Evolutionary conservation across 2,888 invertebrate species (phyloP).

Genomic region (Lymantria monacha): DNA sequence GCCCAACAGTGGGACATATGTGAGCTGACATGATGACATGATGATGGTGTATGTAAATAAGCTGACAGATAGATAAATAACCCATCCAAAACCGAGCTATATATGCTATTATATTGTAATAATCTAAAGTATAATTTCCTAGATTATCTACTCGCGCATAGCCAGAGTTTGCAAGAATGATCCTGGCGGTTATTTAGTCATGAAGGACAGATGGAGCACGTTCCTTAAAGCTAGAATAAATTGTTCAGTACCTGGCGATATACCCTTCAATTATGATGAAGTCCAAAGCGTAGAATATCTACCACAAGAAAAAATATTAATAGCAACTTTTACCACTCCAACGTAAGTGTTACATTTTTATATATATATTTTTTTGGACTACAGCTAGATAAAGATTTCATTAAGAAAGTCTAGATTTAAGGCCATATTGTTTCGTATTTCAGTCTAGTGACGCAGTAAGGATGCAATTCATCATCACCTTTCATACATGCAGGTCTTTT

Average conservation of each 20-base stretch:
- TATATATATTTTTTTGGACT: neutral
- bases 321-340: conserved; percentile 93
- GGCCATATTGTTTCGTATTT: too few species aligned
- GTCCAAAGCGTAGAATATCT: conserved; percentile 92
- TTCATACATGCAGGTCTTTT: too few species aligned
- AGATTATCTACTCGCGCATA: conserved; percentile 94
- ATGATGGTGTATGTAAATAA: too few species aligned
- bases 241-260: conserved; percentile 92
- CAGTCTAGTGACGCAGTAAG: too few species aligned
- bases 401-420: neutral
- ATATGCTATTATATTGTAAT: too few species aligned
- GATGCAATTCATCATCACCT: too few species aligned
- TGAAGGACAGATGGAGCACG: conserved; percentile 95
- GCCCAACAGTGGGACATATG: too few species aligned
- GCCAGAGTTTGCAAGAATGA: conserved; percentile 96
- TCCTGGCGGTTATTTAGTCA: conserved; percentile 87
- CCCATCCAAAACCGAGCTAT: too few species aligned
- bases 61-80: too few species aligned
- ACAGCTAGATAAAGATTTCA: neutral
- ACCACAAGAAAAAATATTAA: conserved; percentile 88
- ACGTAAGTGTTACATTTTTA: conserved; percentile 74
- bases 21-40: too few species aligned
- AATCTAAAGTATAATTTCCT: conserved; percentile 31
- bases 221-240: conserved; percentile 93
- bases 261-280: conserved; percentile 94